Evolutionary conservation across 2,113 vertebrate species (phyloP).

Genomic region (Ifrita kowaldi): DNA sequence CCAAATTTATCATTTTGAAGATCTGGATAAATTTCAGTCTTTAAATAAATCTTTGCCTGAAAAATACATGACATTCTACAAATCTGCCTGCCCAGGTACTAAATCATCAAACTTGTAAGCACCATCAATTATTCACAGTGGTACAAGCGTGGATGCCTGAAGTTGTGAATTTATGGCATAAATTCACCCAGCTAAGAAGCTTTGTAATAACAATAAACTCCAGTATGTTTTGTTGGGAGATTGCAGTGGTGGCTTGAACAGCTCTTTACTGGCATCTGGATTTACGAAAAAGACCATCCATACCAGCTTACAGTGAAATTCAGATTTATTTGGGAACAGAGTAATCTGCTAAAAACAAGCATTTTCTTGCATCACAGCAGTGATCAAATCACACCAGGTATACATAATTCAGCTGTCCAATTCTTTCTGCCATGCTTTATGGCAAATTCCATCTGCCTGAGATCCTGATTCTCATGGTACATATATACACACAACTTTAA

Average conservation of each 20-base stretch:
- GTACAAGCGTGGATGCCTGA: not conserved
- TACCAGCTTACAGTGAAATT: not conserved
- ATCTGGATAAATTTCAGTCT: not conserved
- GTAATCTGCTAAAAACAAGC: not conserved
- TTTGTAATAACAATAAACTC: not conserved
- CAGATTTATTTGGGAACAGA: not conserved
- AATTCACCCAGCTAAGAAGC: not conserved
- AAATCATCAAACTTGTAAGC: conserved; percentile 40
- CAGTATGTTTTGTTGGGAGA: not conserved
- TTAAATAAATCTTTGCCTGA: conserved; percentile 10
- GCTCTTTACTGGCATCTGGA: not conserved
- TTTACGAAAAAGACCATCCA: not conserved
- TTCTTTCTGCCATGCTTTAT: not conserved
- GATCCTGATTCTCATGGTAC: not conserved
- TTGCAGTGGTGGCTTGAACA: not conserved
- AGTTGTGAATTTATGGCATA: conserved; percentile 17
- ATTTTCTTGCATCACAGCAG: not conserved
- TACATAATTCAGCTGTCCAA: not conserved
- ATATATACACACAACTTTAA: not conserved
- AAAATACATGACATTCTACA: not conserved
- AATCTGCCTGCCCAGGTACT: not conserved
- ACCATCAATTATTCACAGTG: conserved; percentile 4
- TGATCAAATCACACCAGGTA: not conserved
- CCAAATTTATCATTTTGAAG: not conserved
- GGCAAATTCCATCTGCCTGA: not conserved